Evolutionary conservation across 2,888 invertebrate species (phyloP).

Genomic region (Pandemis heparana): DNA sequence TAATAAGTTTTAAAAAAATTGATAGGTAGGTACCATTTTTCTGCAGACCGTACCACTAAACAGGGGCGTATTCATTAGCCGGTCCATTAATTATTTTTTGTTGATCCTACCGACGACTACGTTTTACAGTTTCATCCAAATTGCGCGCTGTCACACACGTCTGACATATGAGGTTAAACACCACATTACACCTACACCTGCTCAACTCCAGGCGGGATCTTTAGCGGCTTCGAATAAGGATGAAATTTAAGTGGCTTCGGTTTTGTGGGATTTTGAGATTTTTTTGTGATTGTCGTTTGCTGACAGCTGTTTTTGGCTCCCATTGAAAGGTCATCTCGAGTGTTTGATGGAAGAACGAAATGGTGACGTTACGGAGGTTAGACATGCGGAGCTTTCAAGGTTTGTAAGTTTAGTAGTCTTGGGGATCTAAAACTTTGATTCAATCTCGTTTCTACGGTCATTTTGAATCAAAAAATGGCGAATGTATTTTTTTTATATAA

Average conservation of each 20-base stretch:
- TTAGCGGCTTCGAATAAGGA: constrained; percentile 8
- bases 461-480: too few relatives aligned
- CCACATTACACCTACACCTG: constrained; percentile 5
- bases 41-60: constrained; percentile 49
- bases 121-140: constrained; percentile 72
- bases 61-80: constrained; percentile 76
- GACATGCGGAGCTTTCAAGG: background rate
- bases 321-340: constrained; percentile 42
- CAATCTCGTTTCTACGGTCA: too few relatives aligned
- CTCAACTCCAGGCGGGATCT: background rate
- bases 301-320: constrained; percentile 55
- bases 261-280: background rate
- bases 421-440: background rate
- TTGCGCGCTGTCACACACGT: constrained; percentile 58
- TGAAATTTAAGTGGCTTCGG: constrained; percentile 14
- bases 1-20: background rate
- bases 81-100: constrained; percentile 82
- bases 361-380: constrained; percentile 17
- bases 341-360: constrained; percentile 24
- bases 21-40: background rate
- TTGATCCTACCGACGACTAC: constrained; percentile 64
- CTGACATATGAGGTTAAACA: constrained; percentile 44
- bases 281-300: constrained; percentile 9
- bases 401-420: background rate
- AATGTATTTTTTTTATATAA: too few relatives aligned